A percentile compares a stretch with the other conserved stretches of the same genome.
These are phyloP conservation scores for Echeneis naucrates DNA, from an alignment of 2,797 vertebrate genomes.

Conservation along the genomic window DNA sequence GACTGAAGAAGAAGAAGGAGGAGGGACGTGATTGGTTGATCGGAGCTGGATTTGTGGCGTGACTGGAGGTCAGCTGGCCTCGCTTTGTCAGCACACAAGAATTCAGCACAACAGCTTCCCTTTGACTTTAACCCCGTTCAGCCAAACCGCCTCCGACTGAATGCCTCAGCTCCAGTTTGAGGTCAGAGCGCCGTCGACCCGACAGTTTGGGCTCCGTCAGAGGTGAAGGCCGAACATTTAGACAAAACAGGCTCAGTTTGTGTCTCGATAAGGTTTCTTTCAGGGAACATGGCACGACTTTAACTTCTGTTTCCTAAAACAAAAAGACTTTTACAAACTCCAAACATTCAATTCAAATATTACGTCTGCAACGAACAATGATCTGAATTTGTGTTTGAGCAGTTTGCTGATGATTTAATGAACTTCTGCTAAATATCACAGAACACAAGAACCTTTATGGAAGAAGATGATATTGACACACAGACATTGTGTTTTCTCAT, in stretches of 20 bases:
- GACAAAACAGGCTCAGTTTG: not conserved
- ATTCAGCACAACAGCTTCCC: conserved; percentile 35
- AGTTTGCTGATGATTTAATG: too few relatives aligned
- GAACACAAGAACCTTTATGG: too few relatives aligned
- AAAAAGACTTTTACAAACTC: too few relatives aligned
- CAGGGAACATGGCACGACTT: not conserved
- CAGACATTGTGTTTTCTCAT: too few relatives aligned
- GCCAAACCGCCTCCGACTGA: conserved; percentile 20
- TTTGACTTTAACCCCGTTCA: conserved; percentile 39
- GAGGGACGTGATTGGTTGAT: not conserved
- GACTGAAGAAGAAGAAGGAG: not conserved
- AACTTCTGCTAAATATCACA: too few relatives aligned
- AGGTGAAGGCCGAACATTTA: not conserved
- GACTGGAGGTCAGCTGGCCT: not conserved
- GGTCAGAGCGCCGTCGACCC: not conserved
- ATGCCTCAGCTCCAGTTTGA: conserved; percentile 13
- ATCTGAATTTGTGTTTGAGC: too few relatives aligned
- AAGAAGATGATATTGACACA: too few relatives aligned
- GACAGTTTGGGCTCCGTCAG: not conserved
- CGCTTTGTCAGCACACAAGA: conserved; percentile 29
- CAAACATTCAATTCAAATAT: too few relatives aligned
- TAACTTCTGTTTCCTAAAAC: too few relatives aligned
- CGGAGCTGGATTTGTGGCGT: not conserved
- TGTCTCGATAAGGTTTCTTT: fast-evolving
- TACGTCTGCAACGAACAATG: too few relatives aligned